These are phyloP conservation scores for Pangasius djambal DNA, from an alignment of 2,797 vertebrate species.

Conservation along the genomic window DNA sequence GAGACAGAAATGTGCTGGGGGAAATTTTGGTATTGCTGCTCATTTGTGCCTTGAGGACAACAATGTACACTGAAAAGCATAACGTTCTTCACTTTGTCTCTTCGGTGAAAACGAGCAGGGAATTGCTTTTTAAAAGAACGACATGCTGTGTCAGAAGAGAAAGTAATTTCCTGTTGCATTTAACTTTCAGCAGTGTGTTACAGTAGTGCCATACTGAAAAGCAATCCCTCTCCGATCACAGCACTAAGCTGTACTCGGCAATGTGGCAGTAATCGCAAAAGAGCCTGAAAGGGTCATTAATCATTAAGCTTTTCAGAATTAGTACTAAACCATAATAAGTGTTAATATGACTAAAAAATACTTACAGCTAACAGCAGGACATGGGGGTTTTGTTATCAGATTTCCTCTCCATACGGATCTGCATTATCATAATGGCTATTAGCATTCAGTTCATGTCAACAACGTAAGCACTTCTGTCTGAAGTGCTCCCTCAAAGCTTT, in stretches of 20 bases:
- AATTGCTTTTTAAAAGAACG: not conserved
- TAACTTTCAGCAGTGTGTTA: not conserved
- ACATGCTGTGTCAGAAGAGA: not conserved
- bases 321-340: not conserved
- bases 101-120: not conserved
- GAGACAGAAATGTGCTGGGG: not conserved
- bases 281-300: not conserved
- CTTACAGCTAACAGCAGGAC: not conserved
- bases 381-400: not conserved
- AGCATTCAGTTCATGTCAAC: not conserved
- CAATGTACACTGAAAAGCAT: not conserved
- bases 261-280: not conserved
- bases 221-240: not conserved
- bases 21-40: not conserved
- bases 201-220: not conserved
- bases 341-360: not conserved
- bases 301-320: not conserved
- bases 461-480: conserved; percentile 6
- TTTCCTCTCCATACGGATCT: conserved; percentile 15
- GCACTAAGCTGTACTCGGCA: not conserved
- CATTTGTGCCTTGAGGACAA: not conserved
- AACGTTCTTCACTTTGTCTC: not conserved
- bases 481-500: conserved; percentile 7
- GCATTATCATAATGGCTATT: not conserved
- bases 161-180: not conserved